A percentile compares a stretch with the other conserved stretches of the same genome.
phyloP scores from a whole-genome alignment of 2,797 vertebrate species.

The Eulemur coronatus region DNA sequence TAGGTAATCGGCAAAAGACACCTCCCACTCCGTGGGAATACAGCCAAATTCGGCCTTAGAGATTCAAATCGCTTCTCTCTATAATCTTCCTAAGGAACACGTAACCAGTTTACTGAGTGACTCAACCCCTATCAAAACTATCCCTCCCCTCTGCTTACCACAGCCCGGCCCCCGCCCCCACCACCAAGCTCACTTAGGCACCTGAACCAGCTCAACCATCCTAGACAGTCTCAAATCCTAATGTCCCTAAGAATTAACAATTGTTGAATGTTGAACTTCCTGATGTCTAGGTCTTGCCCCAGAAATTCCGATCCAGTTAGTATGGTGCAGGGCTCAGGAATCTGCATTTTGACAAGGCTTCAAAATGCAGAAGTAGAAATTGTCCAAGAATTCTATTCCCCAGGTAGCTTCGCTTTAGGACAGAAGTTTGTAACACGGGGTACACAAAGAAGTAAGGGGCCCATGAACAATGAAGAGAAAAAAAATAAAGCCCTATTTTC shows the following conservation, averaged over 20 bases:
- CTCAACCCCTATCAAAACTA: neutral
- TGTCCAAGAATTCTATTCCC: neutral
- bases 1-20: neutral
- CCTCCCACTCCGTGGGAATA: neutral
- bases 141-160: neutral
- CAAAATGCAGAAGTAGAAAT: neutral
- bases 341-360: neutral
- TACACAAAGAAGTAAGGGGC: neutral
- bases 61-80: neutral
- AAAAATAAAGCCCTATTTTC: neutral
- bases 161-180: fast-evolving
- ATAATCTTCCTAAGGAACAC: neutral
- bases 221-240: neutral
- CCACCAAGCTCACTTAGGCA: neutral
- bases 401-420: neutral
- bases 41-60: neutral
- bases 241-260: neutral
- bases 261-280: neutral
- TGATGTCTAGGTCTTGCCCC: neutral
- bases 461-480: neutral
- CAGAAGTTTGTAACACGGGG: neutral
- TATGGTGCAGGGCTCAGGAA: neutral
- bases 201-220: neutral
- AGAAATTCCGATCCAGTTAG: neutral
- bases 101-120: neutral